Evolutionary conservation across 2,888 invertebrate species (phyloP).

Genomic region (Hydraecia micacea): DNA sequence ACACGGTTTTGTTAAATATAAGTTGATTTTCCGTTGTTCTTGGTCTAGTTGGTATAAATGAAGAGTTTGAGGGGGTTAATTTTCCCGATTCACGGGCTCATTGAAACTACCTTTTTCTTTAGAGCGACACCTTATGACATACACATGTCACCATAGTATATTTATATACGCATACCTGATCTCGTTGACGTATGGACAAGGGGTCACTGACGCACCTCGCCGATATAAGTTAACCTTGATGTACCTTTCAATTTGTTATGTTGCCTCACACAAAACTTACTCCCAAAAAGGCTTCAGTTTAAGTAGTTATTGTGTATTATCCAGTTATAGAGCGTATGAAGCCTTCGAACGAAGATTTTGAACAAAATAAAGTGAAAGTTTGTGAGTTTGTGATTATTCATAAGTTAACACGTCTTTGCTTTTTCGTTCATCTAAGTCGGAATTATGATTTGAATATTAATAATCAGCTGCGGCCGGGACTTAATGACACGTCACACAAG

Average conservation of each 20-base stretch:
- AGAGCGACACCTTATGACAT: background rate
- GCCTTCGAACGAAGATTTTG: conserved; percentile 50
- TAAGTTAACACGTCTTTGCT: conserved; percentile 85
- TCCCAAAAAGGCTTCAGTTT: conserved; percentile 59
- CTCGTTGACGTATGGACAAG: conserved; percentile 45
- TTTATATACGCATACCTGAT: background rate
- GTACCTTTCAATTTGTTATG: conserved; percentile 56
- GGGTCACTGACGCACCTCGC: conserved; percentile 50
- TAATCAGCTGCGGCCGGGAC: conserved; percentile 82
- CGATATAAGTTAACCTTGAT: conserved; percentile 64
- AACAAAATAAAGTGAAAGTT: conserved; percentile 36
- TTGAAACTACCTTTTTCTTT: background rate
- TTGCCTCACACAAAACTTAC: conserved; percentile 56
- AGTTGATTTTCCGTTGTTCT: background rate
- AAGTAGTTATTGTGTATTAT: conserved; percentile 70
- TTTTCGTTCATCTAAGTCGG: conserved; percentile 81
- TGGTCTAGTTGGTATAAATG: background rate
- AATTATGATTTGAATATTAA: conserved; percentile 89
- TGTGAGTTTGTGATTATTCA: conserved; percentile 77
- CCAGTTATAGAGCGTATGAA: conserved; percentile 58
- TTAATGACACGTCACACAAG: conserved; percentile 89
- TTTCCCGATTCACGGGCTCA: background rate
- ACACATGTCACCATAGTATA: background rate
- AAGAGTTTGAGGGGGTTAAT: background rate
- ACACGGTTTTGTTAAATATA: background rate